These are phyloP conservation scores for Lithophane ornitopus DNA, from an alignment of 2,888 invertebrate genomes.

Conservation along the genomic window DNA sequence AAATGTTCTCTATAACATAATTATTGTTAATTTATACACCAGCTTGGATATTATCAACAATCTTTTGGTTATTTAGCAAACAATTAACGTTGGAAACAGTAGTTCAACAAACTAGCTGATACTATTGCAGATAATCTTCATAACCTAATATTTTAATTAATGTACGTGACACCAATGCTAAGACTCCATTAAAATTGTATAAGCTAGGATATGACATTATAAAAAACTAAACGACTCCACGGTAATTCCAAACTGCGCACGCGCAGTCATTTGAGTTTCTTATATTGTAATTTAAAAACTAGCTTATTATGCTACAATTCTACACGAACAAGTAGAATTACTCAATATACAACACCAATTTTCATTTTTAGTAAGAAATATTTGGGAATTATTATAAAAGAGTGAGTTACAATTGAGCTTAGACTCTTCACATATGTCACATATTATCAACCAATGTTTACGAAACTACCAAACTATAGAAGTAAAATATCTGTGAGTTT, in stretches of 20 bases:
- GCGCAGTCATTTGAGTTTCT: constrained; percentile 30
- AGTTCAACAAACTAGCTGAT: not conserved
- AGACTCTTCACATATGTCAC: constrained; percentile 15
- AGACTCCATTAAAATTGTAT: constrained; percentile 40
- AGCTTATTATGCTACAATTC: constrained; percentile 48
- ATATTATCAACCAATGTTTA: constrained; percentile 34
- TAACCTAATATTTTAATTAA: constrained; percentile 22
- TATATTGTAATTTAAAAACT: constrained; percentile 47
- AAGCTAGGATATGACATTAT: constrained; percentile 56
- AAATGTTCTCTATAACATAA: constrained; percentile 38
- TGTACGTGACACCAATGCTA: constrained; percentile 50
- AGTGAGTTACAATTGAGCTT: constrained; percentile 41
- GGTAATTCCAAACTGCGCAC: constrained; percentile 2
- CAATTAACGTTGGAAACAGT: not conserved
- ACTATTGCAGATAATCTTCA: constrained; percentile 16
- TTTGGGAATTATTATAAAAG: constrained; percentile 39
- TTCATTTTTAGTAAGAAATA: constrained; percentile 42
- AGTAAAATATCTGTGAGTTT: constrained; percentile 28
- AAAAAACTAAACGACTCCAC: constrained; percentile 35
- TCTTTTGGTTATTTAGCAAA: not conserved
- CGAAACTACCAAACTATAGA: constrained; percentile 43
- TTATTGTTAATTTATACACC: constrained; percentile 19
- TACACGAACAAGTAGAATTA: constrained; percentile 60
- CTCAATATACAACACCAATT: constrained; percentile 63
- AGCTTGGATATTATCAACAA: constrained; percentile 23